phyloP scores from a whole-genome alignment of 2,797 vertebrate species.

The Lutjanus campechanus region DNA sequence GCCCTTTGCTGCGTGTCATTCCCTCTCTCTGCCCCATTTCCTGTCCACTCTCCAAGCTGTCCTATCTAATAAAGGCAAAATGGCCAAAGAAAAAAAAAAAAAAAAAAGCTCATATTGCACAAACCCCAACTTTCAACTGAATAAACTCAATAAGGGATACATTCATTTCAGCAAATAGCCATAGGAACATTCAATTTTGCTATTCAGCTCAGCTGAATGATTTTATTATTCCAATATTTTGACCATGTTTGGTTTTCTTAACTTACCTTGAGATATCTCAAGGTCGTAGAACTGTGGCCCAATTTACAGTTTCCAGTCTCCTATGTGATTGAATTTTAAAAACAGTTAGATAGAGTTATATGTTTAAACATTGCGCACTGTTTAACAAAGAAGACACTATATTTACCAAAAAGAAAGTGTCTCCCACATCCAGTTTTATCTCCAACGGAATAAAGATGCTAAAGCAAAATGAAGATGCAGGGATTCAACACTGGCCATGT shows the following conservation, averaged over 20 bases:
- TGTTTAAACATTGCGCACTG: not conserved
- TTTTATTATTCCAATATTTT: not conserved
- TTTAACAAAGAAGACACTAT: not conserved
- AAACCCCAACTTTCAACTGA: too few relatives aligned
- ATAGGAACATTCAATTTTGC: not conserved
- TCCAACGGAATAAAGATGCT: not conserved
- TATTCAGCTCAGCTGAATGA: not conserved
- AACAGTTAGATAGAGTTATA: not conserved
- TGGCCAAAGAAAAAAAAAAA: too few relatives aligned
- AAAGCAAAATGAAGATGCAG: slow-evolving; percentile 25
- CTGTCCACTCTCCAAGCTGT: too few relatives aligned
- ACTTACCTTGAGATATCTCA: not conserved
- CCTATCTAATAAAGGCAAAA: too few relatives aligned
- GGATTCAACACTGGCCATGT: slow-evolving; percentile 13
- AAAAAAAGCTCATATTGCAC: too few relatives aligned
- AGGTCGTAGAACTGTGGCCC: not conserved
- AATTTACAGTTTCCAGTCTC: not conserved
- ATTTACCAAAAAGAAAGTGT: not conserved
- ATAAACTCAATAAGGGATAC: too few relatives aligned
- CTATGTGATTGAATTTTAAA: not conserved
- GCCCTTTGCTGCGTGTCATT: too few relatives aligned
- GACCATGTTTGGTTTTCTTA: not conserved
- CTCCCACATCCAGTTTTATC: not conserved
- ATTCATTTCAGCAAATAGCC: not conserved
- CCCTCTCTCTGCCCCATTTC: too few relatives aligned